These are phyloP conservation scores for Liasis olivaceus DNA, from an alignment of 2,797 vertebrate species.

Conservation along the genomic window DNA sequence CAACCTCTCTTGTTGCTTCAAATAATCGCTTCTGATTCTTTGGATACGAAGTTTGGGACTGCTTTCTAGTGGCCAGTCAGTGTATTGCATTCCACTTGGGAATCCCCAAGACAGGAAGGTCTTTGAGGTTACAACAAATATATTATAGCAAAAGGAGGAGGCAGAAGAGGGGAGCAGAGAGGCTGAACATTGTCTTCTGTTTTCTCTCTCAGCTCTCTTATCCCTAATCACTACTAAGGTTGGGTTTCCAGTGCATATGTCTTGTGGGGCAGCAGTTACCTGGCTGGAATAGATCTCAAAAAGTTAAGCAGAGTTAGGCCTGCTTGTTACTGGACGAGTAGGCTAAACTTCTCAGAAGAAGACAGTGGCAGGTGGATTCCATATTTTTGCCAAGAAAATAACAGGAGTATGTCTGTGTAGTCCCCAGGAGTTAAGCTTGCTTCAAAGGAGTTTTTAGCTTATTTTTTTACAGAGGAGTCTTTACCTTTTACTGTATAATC, in stretches of 20 bases:
- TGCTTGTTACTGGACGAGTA: neutral
- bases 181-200: too few relatives aligned
- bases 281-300: too few relatives aligned
- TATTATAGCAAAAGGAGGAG: too few relatives aligned
- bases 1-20: neutral
- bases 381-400: neutral
- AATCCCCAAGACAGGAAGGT: neutral
- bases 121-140: neutral
- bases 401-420: neutral
- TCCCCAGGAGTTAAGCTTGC: too few relatives aligned
- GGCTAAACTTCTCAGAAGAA: neutral
- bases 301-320: neutral
- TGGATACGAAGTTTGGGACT: neutral
- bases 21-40: neutral
- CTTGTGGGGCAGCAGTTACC: too few relatives aligned
- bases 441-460: too few relatives aligned
- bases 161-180: too few relatives aligned
- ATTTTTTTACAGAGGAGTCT: neutral
- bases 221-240: too few relatives aligned
- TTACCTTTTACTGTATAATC: neutral
- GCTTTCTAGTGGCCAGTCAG: slow-evolving; percentile 32
- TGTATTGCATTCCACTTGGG: neutral
- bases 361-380: neutral
- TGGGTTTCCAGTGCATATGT: too few relatives aligned
- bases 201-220: too few relatives aligned